Base-by-base conservation (phyloP, 2,113 vertebrate species). In the Anarhynchus alexandrinus region DNA sequence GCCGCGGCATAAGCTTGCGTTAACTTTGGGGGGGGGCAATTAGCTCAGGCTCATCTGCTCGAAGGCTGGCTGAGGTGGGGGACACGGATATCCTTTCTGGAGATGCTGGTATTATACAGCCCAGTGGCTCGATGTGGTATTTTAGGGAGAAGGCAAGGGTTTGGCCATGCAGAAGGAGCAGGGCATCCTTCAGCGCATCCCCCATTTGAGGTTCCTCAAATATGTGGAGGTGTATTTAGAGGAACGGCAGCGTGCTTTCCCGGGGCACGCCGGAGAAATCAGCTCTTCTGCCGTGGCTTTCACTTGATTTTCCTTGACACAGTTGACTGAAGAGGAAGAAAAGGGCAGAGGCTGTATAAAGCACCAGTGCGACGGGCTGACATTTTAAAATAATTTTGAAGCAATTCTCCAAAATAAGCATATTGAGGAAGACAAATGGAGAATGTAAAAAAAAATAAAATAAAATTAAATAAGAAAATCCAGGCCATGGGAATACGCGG, bases 291-390 rank as follows among this genome's bases (percentile, higher is more conserved):
- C 23, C 2, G 0, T 10, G 36, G 18, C 38, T 93, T 86, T 86
- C 38, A 6, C 79, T 90, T 36, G 64, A 94, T 93, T 90, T 88
- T 96, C 64, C 82, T 82, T 26, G 12, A 40, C 0, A 0, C 10
- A 8, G 65, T 72, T 84, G 94, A 96, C 38, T 29, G 95, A 78
- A 84, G 81, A 91, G 81, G 69, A 89, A 85, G 95, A 93, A 94
- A 92, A 94, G 88, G 86, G 86, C 82, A 96, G 69, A 59, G 71
- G 66, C 67, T 86, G 67, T 92, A 70, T 66, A 67, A 84, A 94
- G 86, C 70, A 18, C 34, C 6, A 54, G 69, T 40, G 7, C n/a
- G 34, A 79, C 34, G 49, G 69, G 6, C 73, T 97, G 92, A 95
- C 92, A 96, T 96, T 96, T 95, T 17, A 51, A 86, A 93, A 89